These are phyloP conservation scores for Amphiura filiformis DNA, from an alignment of 35 echinoderm and acorn worm species.

Conservation along the genomic window DNA sequence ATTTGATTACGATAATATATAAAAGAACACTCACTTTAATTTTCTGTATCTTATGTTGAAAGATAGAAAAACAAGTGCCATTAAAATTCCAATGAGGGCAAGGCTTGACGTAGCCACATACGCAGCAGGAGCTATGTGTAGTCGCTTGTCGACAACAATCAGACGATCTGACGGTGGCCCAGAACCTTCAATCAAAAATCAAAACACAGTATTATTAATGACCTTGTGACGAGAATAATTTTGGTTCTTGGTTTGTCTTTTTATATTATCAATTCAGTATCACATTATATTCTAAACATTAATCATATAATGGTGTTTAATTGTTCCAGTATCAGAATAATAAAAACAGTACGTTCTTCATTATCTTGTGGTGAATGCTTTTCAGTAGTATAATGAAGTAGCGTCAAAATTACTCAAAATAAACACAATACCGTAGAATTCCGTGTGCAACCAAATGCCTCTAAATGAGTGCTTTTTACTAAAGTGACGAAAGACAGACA, in stretches of 20 bases:
- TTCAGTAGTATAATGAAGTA: too few species aligned
- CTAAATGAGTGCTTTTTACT: too few species aligned
- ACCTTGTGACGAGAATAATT: not conserved
- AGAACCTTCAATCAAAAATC: not conserved
- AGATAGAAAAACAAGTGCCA: constrained; percentile 74
- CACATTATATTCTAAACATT: not conserved
- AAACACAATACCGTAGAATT: too few species aligned
- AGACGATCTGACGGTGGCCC: constrained; percentile 66
- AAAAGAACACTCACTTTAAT: constrained; percentile 88
- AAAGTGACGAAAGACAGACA: too few species aligned
- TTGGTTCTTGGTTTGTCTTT: not conserved
- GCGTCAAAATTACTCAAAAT: too few species aligned
- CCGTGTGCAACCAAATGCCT: too few species aligned
- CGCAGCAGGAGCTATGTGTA: constrained; percentile 69
- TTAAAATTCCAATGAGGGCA: constrained; percentile 56
- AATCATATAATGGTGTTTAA: not conserved
- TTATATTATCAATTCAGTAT: not conserved
- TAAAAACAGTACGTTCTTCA: not conserved
- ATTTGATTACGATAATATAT: too few species aligned
- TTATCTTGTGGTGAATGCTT: too few species aligned
- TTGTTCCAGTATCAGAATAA: not conserved
- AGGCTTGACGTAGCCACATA: constrained; percentile 69
- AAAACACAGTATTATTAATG: not conserved
- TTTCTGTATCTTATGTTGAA: constrained; percentile 94
- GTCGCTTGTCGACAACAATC: constrained; percentile 71